Conservation (phyloP, 2,797 vertebrate species). For the Morus bassanus region DNA sequence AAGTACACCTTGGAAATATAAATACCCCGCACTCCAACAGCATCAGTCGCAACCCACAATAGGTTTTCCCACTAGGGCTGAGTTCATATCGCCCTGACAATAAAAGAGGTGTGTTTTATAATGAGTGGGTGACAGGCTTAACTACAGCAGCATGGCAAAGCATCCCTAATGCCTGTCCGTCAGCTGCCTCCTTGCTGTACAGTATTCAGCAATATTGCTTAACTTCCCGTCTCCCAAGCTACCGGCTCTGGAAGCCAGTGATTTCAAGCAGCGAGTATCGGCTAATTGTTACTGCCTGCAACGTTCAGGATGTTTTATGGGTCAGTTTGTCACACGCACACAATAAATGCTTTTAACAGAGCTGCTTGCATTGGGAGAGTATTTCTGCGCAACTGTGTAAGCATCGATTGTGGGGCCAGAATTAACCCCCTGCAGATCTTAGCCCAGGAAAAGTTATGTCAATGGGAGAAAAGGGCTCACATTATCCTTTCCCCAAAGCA, state of each 20-base stretch:
- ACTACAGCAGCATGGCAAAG: background rate
- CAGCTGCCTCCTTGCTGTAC: background rate
- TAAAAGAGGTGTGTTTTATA: background rate
- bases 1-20: background rate
- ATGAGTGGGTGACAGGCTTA: background rate
- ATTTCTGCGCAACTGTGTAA: background rate
- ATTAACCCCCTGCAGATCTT: constrained; percentile 2
- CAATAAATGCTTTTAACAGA: constrained; percentile 27
- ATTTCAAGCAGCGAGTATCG: background rate
- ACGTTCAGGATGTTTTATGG: background rate
- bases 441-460: background rate
- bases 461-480: background rate
- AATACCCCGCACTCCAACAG: background rate
- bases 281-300: background rate
- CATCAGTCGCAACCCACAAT: background rate
- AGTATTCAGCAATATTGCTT: background rate
- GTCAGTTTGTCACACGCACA: background rate
- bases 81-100: background rate
- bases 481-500: background rate
- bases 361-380: background rate
- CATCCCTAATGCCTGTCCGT: background rate
- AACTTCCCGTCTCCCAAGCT: constrained; percentile 2
- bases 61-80: background rate
- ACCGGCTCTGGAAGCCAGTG: background rate
- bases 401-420: background rate